Percentiles rank a stretch among this genome's conserved stretches.
phyloP scores from a whole-genome alignment of 2,888 invertebrate species.

The Trisateles emortualis region DNA sequence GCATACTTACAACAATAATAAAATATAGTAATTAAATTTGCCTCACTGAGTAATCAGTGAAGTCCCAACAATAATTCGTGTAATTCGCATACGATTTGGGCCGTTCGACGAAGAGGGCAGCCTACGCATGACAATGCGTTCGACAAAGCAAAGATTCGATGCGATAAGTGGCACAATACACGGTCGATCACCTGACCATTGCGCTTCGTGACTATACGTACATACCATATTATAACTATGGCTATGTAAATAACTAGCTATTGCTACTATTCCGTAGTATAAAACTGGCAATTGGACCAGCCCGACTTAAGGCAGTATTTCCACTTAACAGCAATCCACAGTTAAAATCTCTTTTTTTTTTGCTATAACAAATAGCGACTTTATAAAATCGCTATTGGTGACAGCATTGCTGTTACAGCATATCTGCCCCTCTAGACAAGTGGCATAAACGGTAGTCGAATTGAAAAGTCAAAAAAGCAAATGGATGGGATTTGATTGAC shows the following conservation, averaged over 20 bases:
- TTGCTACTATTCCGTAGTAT: too few relatives aligned
- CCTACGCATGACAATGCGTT: conserved; percentile 75
- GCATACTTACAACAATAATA: conserved; percentile 24
- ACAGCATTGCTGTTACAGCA: too few relatives aligned
- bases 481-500: too few relatives aligned
- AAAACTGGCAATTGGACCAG: too few relatives aligned
- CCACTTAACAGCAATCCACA: too few relatives aligned
- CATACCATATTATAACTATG: conserved; percentile 12
- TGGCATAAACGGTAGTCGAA: too few relatives aligned
- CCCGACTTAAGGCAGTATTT: too few relatives aligned
- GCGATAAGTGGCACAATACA: conserved; percentile 77
- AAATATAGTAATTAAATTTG: conserved; percentile 37
- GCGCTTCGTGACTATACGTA: conserved; percentile 36
- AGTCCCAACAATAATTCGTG: conserved; percentile 65
- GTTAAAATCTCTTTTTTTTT: too few relatives aligned
- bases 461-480: too few relatives aligned
- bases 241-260: neutral
- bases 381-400: too few relatives aligned
- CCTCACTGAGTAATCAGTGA: conserved; percentile 63
- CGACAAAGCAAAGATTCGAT: conserved; percentile 80
- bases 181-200: conserved; percentile 75
- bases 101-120: conserved; percentile 73
- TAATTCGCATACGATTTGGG: conserved; percentile 76
- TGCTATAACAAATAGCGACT: too few relatives aligned
- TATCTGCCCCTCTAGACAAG: too few relatives aligned